Base-by-base conservation (phyloP, 2,888 invertebrate genomes). In the Sceliomorpha sp. region DNA sequence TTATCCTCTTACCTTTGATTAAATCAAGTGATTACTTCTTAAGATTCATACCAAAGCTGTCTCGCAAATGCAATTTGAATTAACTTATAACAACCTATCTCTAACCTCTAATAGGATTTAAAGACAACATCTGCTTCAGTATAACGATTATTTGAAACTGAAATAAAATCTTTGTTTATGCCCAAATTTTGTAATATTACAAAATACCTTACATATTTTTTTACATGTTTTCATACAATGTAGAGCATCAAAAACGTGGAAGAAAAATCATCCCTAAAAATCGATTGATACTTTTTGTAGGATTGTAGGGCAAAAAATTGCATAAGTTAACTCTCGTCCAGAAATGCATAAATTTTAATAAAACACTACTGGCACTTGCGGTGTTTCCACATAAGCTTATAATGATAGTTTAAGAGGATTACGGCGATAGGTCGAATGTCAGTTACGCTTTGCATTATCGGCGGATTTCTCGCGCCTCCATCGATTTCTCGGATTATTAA, bases 401-500 rank as follows among this genome's bases (percentile, higher is more conserved):
- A 84, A 85, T 70, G 80, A 82, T 80, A 80, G 77, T 75, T 84
- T 81, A 81, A 86, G 79, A 77, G 83, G 84, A 86, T 86, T 85
- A 86, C 72, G 17, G 55, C 73, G 80, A 82, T 82, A 82, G 80
- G 80, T 81, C 82, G 77, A 79, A 78, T 78, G 85, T 86, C 84
- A 83, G 81, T 83, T 81, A 70, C 48, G 76, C 78, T 78, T 79
- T 79, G 76, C 73, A 79, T 81, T 75, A 77, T 77, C 72, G 56
- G 44, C 10, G 72, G 72, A 79, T 76, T 72, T 72, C 70, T 60
- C 64, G 50, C 55, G 45, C 50, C 31, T 51, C 20, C 62, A 80
- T 80, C 78, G 76, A 77, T 82, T 73, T 66, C 50, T 24, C 17
- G 48, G 59, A 59, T 72, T 67, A 68, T 9, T 40, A 5, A 36